phyloP scores from a whole-genome alignment of 1,140 invertebrate genomes.

The Aphidius gifuensis region DNA sequence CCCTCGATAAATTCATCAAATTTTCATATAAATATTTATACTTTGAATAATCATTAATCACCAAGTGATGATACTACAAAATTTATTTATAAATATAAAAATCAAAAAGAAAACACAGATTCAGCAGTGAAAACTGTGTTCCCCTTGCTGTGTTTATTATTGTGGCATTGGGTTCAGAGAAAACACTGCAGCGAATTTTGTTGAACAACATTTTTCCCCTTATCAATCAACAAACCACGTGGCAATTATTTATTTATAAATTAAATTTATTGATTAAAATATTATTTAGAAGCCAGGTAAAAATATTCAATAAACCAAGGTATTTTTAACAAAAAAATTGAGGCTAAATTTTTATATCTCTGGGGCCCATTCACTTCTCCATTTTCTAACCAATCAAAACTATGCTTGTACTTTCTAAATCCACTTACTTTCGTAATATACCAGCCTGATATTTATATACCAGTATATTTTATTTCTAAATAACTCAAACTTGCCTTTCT shows the following conservation, averaged over 20 bases:
- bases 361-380: neutral
- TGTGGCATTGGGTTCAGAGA: slow-evolving; percentile 52
- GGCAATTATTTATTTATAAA: no score
- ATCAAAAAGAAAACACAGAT: slow-evolving; percentile 28
- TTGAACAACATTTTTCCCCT: slow-evolving; percentile 4
- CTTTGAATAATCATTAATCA: neutral
- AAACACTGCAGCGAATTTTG: slow-evolving; percentile 51
- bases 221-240: no score
- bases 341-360: slow-evolving; percentile 37
- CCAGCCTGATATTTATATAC: no score
- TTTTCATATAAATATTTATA: neutral
- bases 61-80: neutral
- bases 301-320: no score
- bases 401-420: slow-evolving; percentile 54
- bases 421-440: slow-evolving; percentile 52
- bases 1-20: slow-evolving; percentile 37
- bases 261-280: no score
- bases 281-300: no score
- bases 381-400: neutral
- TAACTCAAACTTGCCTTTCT: slow-evolving; percentile 11
- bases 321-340: no score
- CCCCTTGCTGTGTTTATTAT: slow-evolving; percentile 43
- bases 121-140: slow-evolving; percentile 54
- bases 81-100: neutral
- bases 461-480: slow-evolving; percentile 20